Conservation (phyloP, 2,888 invertebrate genomes). For the Nymphalis polychloros region DNA sequence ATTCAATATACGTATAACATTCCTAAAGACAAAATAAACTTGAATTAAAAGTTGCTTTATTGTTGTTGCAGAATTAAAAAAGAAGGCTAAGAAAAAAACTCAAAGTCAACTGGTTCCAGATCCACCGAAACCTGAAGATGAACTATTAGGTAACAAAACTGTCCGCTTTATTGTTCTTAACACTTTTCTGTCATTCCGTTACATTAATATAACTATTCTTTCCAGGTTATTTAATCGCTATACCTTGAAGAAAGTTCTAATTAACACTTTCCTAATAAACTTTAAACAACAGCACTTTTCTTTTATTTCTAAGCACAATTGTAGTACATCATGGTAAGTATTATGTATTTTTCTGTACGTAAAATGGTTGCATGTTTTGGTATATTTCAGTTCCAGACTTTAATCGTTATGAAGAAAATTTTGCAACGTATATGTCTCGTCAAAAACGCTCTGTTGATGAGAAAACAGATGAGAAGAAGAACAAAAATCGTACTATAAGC, state of each 20-base stretch:
- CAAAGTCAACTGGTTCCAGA: conserved; percentile 28
- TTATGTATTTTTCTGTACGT: neutral
- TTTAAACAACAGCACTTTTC: conserved; percentile 52
- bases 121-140: conserved; percentile 40
- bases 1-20: too few relatives aligned
- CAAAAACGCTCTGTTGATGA: conserved; percentile 54
- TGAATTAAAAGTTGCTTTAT: neutral
- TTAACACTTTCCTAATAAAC: conserved; percentile 52
- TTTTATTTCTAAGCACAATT: conserved; percentile 36
- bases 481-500: conserved; percentile 53
- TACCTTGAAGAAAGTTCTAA: conserved; percentile 47
- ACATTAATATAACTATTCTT: neutral
- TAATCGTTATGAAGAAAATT: conserved; percentile 40
- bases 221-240: conserved; percentile 63
- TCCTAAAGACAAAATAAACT: too few relatives aligned
- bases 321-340: neutral
- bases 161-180: neutral
- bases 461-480: conserved; percentile 43
- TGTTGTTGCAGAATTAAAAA: conserved; percentile 41
- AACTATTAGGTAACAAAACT: conserved; percentile 43
- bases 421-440: conserved; percentile 42
- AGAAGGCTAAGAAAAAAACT: conserved; percentile 31
- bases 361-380: neutral
- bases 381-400: conserved; percentile 36
- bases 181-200: neutral